Evolutionary conservation across 2,888 invertebrate species (phyloP), one percentile per base, ranked within the genome.

Genomic region (Melanostoma mellinum): DNA sequence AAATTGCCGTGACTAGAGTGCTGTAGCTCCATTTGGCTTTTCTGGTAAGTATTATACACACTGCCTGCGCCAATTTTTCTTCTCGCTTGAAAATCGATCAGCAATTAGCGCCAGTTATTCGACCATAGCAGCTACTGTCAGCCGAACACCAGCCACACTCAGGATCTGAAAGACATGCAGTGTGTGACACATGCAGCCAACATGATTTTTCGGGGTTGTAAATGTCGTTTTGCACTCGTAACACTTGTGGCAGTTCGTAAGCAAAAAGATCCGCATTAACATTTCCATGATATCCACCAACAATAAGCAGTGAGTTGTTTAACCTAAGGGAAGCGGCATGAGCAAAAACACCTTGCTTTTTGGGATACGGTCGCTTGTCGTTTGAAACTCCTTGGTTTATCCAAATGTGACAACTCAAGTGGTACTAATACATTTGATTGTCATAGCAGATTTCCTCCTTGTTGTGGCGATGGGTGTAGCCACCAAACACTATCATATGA

Each of bases 131-230:
- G 79, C 93, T 94, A 85, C 94, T 95, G 86, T 95, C 95, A 33
- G 95, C 95, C 0, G 96, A 96, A 90, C 98, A 98, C 97, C 97
- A 98, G 9, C 97, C 97, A 89, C 98, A 98, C 90, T 97, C 97
- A 0, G 97, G 97, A 91, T 98, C 97, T 0, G 96, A 95, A 0
- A 96, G 94, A 88, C 97, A 97, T 88, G 96, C 96, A 1, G 94
- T 94, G 86, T 96, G 94, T 38, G 94, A 94, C 86, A 93, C 93
- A 89, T 97, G 96, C 38, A 94, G 93, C 10, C 93, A 93, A 87
- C 97, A 97, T 2, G 95, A 94, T 48, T 94, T 93, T 89, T 97
- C 96, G 0, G 96, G 95, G 86, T 96, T 95, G 86, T 94, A 92
- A 6, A 90, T 88, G 4, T 93, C 93, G 61, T 93, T 93, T 67